phyloP scores from a whole-genome alignment of 2,888 invertebrate species.

The Drosophila mulleri region DNA sequence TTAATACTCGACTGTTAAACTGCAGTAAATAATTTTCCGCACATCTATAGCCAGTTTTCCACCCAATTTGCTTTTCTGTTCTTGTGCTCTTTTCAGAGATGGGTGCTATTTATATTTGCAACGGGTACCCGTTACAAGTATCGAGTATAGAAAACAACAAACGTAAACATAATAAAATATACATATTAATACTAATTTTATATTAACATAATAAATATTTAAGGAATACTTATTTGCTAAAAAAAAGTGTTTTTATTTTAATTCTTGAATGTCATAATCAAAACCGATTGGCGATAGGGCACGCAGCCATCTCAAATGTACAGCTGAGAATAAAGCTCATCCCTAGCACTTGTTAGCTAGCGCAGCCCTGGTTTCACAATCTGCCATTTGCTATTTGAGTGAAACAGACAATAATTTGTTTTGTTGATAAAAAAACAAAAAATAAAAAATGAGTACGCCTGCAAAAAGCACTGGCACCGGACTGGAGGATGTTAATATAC shows the following conservation, averaged over 20 bases:
- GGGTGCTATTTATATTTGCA: slow-evolving; percentile 22
- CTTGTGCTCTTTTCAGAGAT: slow-evolving; percentile 49
- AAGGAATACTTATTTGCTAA: neutral
- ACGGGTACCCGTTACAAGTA: slow-evolving; percentile 21
- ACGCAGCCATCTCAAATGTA: neutral
- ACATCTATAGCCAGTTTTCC: slow-evolving; percentile 66
- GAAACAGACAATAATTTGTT: slow-evolving; percentile 19
- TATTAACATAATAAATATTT: neutral
- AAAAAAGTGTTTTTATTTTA: too few relatives aligned
- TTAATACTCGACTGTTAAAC: slow-evolving; percentile 32
- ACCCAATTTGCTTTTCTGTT: slow-evolving; percentile 68
- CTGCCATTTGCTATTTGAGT: slow-evolving; percentile 6
- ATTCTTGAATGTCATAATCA: neutral
- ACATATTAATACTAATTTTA: neutral
- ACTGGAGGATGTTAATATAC: slow-evolving; percentile 93
- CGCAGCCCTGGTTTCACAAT: slow-evolving; percentile 17
- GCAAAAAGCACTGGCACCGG: slow-evolving; percentile 87
- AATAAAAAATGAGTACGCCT: slow-evolving; percentile 77
- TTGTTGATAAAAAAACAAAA: slow-evolving; percentile 36
- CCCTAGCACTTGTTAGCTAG: neutral
- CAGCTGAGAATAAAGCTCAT: neutral
- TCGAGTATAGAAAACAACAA: neutral
- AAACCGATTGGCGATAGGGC: neutral
- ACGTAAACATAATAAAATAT: neutral
- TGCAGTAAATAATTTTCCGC: slow-evolving; percentile 61